phyloP scores from a whole-genome alignment of 2,888 invertebrate genomes.

The Pandemis corylana region DNA sequence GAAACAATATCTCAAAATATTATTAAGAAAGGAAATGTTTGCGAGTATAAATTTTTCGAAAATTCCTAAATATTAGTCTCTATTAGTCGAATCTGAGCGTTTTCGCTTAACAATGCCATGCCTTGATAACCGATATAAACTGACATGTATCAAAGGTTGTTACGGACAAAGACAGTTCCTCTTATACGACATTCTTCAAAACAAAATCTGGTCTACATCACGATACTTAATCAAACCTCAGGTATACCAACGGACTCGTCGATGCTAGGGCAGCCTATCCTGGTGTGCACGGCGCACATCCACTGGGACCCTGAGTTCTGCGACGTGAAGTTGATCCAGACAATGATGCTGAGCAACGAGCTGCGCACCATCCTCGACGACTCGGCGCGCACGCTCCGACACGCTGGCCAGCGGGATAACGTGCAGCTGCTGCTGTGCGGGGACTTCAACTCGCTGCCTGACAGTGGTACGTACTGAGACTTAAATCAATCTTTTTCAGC shows the following conservation, averaged over 20 bases:
- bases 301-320: slow-evolving; percentile 99
- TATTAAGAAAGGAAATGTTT: too few relatives aligned
- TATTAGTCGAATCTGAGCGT: too few relatives aligned
- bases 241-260: slow-evolving; percentile 90
- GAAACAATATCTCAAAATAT: background rate
- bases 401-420: slow-evolving; percentile 89
- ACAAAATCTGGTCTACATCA: background rate
- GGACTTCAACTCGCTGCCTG: slow-evolving; percentile 99
- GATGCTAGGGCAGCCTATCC: slow-evolving; percentile 92
- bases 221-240: slow-evolving; percentile 49
- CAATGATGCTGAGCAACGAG: slow-evolving; percentile 99
- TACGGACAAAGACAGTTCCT: too few relatives aligned
- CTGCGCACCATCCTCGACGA: slow-evolving; percentile 94
- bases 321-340: slow-evolving; percentile 99
- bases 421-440: slow-evolving; percentile 98
- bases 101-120: too few relatives aligned
- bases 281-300: slow-evolving; percentile 99
- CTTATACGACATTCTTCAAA: too few relatives aligned
- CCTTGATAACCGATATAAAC: too few relatives aligned
- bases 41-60: too few relatives aligned
- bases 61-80: too few relatives aligned
- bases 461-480: slow-evolving; percentile 88
- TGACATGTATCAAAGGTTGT: too few relatives aligned
- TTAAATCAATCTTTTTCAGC: too few relatives aligned
- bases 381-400: slow-evolving; percentile 91